Evolutionary conservation across 2,113 vertebrate genomes (phyloP).

Genomic region (Eubucco bourcierii): DNA sequence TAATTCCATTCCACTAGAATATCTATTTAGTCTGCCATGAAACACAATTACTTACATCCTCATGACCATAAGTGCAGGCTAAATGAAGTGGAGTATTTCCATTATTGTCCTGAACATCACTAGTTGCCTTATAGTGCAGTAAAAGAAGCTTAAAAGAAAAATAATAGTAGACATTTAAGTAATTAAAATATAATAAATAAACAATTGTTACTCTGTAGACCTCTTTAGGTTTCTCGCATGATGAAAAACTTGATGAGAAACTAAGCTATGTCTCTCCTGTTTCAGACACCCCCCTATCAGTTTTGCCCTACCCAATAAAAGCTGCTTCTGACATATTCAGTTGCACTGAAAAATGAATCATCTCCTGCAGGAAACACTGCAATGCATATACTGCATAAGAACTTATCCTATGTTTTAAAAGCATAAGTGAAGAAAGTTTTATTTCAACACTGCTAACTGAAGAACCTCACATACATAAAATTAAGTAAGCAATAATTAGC

Average conservation of each 20-base stretch:
- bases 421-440: background rate
- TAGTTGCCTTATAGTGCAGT: conserved; percentile 89
- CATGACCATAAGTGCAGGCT: conserved; percentile 93
- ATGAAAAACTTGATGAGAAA: background rate
- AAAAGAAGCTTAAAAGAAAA: conserved; percentile 84
- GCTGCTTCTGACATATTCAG: background rate
- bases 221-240: background rate
- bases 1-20: background rate
- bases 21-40: conserved; percentile 13
- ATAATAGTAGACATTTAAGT: background rate
- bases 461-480: background rate
- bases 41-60: conserved; percentile 83
- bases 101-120: conserved; percentile 90
- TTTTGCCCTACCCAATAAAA: background rate
- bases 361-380: background rate
- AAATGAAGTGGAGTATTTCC: conserved; percentile 93
- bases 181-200: background rate
- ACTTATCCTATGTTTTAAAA: background rate
- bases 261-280: background rate
- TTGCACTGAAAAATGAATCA: background rate
- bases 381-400: background rate
- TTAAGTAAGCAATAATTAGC: background rate
- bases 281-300: background rate
- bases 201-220: background rate
- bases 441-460: background rate